phyloP scores from a whole-genome alignment of 2,113 vertebrate genomes.

The Progne subis region DNA sequence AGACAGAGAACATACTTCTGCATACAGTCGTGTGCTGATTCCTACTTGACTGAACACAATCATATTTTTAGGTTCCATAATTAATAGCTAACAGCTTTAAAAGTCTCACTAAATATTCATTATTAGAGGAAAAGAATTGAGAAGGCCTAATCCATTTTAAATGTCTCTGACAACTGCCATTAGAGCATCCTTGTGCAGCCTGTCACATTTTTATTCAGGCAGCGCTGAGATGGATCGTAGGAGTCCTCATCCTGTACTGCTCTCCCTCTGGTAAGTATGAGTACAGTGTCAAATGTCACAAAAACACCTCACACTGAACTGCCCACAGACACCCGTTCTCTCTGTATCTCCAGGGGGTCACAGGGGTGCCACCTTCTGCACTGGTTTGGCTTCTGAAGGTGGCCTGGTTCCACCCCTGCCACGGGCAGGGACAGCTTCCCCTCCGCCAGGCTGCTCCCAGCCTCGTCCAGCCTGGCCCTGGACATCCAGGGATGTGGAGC shows the following conservation, averaged over 20 bases:
- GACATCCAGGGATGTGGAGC: not conserved
- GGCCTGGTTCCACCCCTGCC: rapidly evolving
- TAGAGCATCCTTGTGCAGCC: conserved; percentile 11
- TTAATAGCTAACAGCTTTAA: conserved; percentile 48
- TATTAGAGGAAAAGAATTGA: conserved; percentile 2
- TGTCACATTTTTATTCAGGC: conserved; percentile 61
- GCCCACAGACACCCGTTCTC: not conserved
- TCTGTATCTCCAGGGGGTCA: rapidly evolving
- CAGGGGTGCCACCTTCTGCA: not conserved
- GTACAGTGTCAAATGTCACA: not conserved
- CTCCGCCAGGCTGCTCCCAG: rapidly evolving
- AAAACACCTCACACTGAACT: not conserved
- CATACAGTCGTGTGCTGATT: not conserved
- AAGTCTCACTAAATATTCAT: conserved; percentile 41
- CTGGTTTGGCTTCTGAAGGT: not conserved
- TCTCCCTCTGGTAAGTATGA: not conserved
- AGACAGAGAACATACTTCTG: not conserved
- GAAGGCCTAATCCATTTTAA: conserved; percentile 49
- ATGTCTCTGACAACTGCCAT: conserved; percentile 65
- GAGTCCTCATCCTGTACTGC: not conserved
- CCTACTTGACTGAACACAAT: not conserved
- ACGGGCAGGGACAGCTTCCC: not conserved
- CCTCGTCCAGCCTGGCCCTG: not conserved
- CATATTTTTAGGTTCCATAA: conserved; percentile 57
- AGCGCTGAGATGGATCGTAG: not conserved